A percentile compares a stretch with the other conserved stretches of the same genome.
These are phyloP conservation scores for Barypeithes pellucidus DNA, from an alignment of 2,888 invertebrate species.

Conservation along the genomic window DNA sequence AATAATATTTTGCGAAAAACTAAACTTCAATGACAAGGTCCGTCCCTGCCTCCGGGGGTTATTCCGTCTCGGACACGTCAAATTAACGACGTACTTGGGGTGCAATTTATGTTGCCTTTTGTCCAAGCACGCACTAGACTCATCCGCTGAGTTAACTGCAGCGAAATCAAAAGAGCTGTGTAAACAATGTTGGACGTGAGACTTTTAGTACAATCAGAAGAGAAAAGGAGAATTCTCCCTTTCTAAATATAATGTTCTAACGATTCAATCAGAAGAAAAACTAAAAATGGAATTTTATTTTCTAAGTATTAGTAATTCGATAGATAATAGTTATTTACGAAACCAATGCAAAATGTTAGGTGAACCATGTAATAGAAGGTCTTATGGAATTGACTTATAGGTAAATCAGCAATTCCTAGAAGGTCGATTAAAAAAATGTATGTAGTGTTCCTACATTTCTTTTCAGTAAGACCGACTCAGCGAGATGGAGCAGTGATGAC, in stretches of 20 bases:
- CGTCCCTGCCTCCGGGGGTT: background rate
- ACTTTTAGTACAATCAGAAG: slow-evolving; percentile 63
- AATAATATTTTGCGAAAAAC: background rate
- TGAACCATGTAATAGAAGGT: no score
- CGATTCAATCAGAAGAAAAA: no score
- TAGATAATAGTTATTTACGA: no score
- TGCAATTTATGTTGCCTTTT: slow-evolving; percentile 66
- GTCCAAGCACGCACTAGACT: slow-evolving; percentile 68
- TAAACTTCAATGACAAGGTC: background rate
- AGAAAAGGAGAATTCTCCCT: slow-evolving; percentile 3
- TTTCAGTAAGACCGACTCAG: no score
- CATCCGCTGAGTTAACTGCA: slow-evolving; percentile 68
- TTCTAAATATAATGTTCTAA: background rate
- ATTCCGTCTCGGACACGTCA: slow-evolving; percentile 21
- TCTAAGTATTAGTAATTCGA: no score
- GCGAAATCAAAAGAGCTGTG: slow-evolving; percentile 66
- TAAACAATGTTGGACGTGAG: slow-evolving; percentile 66
- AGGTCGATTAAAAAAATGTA: no score
- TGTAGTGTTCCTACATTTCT: no score
- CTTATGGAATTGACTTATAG: no score
- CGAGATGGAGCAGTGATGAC: no score
- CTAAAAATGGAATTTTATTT: no score
- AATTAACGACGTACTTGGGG: slow-evolving; percentile 27
- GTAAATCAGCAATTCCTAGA: no score
- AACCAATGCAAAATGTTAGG: no score